Evolutionary conservation across 2,113 vertebrate species (phyloP).

Genomic region (Triplophysa tibetana): DNA sequence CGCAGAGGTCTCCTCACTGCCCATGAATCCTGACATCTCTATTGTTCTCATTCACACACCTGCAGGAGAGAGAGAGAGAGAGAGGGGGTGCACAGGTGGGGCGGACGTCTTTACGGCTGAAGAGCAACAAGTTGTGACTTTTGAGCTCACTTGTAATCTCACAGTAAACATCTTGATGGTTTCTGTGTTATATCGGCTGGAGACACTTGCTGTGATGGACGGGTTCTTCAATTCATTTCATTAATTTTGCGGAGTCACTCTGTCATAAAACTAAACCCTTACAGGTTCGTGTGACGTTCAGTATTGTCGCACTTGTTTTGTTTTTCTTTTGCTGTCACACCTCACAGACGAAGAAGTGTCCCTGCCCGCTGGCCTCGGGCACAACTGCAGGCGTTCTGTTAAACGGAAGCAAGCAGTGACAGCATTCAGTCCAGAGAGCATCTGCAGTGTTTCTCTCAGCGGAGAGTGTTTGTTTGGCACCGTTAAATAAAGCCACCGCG

Average conservation of each 20-base stretch:
- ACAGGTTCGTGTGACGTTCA: neutral
- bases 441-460: neutral
- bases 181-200: slow-evolving; percentile 38
- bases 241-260: too few relatives aligned
- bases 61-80: neutral
- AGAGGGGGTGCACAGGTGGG: slow-evolving; percentile 41
- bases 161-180: slow-evolving; percentile 56
- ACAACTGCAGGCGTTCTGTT: slow-evolving; percentile 6
- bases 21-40: slow-evolving; percentile 53
- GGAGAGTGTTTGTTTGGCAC: neutral
- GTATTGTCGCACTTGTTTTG: neutral
- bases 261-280: neutral
- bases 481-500: neutral
- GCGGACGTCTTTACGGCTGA: slow-evolving; percentile 36
- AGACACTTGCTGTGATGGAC: too few relatives aligned
- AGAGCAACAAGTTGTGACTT: slow-evolving; percentile 70
- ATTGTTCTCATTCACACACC: slow-evolving; percentile 60
- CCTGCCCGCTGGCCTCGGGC: slow-evolving; percentile 12
- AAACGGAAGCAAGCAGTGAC: neutral
- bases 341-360: neutral
- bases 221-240: too few relatives aligned
- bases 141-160: slow-evolving; percentile 55
- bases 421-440: neutral
- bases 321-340: neutral
- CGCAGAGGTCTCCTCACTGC: slow-evolving; percentile 66